Percentiles rank a stretch among this genome's conserved stretches.
phyloP scores from a whole-genome alignment of 2,797 vertebrate species.

The Borostomias antarcticus region DNA sequence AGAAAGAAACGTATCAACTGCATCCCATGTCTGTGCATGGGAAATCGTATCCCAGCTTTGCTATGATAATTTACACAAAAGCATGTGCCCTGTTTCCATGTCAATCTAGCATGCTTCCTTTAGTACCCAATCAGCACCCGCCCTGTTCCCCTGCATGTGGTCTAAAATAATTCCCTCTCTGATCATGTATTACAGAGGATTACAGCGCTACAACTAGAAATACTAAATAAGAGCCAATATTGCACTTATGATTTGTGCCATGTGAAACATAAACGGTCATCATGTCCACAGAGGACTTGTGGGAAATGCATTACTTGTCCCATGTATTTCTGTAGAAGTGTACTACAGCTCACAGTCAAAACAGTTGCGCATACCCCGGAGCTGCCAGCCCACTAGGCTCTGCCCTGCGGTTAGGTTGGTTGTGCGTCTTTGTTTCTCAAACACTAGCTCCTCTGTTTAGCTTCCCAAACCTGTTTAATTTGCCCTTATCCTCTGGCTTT shows the following conservation, averaged over 20 bases:
- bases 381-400: too few relatives aligned
- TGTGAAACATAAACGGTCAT: background rate
- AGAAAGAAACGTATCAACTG: background rate
- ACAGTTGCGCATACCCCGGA: background rate
- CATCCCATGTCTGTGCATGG: background rate
- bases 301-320: background rate
- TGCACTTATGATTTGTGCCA: background rate
- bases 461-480: conserved; percentile 40
- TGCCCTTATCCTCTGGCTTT: conserved; percentile 59
- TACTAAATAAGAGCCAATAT: background rate
- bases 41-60: background rate
- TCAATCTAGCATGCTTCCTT: background rate
- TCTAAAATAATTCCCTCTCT: background rate
- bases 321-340: background rate
- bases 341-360: background rate
- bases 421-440: conserved; percentile 18
- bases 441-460: conserved; percentile 43
- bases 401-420: conserved; percentile 9
- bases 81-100: background rate
- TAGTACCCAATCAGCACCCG: background rate
- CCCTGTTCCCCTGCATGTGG: background rate
- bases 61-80: background rate
- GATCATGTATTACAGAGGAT: background rate
- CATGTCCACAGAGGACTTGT: background rate
- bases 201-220: background rate